Evolutionary conservation across 30 jellyfish, hydroid and myxozoan genomes (phyloP).

Genomic region (Aurelia coerulea): DNA sequence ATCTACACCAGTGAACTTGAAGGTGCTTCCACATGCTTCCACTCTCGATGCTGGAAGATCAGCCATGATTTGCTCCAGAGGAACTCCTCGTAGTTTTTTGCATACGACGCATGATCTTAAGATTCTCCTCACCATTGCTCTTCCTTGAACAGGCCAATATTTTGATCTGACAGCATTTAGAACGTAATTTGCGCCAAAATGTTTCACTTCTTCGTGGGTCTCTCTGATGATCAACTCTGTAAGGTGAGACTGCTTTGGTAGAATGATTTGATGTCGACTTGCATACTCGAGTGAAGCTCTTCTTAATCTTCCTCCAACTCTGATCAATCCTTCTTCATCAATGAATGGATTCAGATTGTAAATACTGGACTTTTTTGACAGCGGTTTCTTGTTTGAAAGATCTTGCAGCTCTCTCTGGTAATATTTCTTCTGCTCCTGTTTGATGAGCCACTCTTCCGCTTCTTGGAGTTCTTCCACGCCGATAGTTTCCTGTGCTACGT

Average conservation of each 20-base stretch:
- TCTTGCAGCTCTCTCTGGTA: slow-evolving; percentile 47
- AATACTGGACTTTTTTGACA: slow-evolving; percentile 12
- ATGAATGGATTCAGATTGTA: slow-evolving; percentile 44
- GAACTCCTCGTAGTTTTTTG: slow-evolving; percentile 29
- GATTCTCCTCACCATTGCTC: slow-evolving; percentile 23
- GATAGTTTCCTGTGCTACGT: slow-evolving; percentile 29
- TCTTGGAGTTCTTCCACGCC: slow-evolving; percentile 50
- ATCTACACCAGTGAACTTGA: slow-evolving; percentile 51
- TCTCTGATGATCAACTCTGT: slow-evolving; percentile 48
- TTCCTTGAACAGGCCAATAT: slow-evolving; percentile 37
- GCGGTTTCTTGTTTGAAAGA: slow-evolving; percentile 47
- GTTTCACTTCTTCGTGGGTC: slow-evolving; percentile 22
- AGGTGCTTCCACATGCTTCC: slow-evolving; percentile 22
- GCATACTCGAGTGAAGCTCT: slow-evolving; percentile 33
- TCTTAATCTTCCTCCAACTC: slow-evolving; percentile 63
- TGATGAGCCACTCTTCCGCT: slow-evolving; percentile 54
- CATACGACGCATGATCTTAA: slow-evolving; percentile 35
- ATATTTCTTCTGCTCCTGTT: slow-evolving; percentile 31
- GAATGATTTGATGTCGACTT: slow-evolving; percentile 43
- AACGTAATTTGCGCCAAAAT: slow-evolving; percentile 38
- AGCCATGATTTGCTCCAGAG: slow-evolving; percentile 8
- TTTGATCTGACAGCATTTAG: slow-evolving; percentile 44
- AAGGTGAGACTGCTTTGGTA: slow-evolving; percentile 33
- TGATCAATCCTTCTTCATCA: slow-evolving; percentile 52
- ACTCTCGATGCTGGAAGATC: slow-evolving; percentile 51